These are phyloP conservation scores for Anas platyrhynchos DNA, from an alignment of 2,113 vertebrate species.

Conservation along the genomic window DNA sequence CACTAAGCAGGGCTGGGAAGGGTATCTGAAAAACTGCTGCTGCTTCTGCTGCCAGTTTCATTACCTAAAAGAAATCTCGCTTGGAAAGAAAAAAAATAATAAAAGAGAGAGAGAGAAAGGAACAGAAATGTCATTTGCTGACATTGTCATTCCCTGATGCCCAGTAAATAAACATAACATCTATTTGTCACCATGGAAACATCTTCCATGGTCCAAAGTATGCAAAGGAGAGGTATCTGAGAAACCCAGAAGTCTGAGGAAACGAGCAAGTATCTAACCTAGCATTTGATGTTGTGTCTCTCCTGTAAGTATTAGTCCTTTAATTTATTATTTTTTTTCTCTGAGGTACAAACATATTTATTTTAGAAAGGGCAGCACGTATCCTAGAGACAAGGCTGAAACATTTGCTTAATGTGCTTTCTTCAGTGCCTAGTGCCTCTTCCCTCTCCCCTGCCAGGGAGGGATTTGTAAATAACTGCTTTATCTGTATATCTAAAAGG, in stretches of 20 bases:
- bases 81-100: conserved; percentile 2
- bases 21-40: conserved; percentile 44
- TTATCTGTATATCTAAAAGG: conserved; percentile 21
- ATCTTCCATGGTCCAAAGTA: conserved; percentile 50
- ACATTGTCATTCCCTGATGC: conserved; percentile 69
- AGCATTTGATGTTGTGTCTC: conserved; percentile 50
- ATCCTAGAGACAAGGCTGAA: conserved; percentile 64
- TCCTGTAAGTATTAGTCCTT: conserved; percentile 31
- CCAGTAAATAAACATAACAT: conserved; percentile 78
- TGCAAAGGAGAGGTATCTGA: conserved; percentile 68
- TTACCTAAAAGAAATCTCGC: conserved; percentile 68
- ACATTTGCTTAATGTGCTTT: conserved; percentile 23
- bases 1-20: background rate
- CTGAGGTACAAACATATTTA: conserved; percentile 7
- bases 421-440: background rate
- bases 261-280: conserved; percentile 45
- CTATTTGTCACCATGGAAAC: conserved; percentile 81
- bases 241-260: conserved; percentile 59
- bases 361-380: conserved; percentile 34
- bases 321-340: background rate
- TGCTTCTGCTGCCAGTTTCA: conserved; percentile 62
- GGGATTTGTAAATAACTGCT: conserved; percentile 27
- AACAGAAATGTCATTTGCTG: conserved; percentile 73
- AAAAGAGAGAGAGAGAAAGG: conserved; percentile 45
- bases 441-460: conserved; percentile 35